Evolutionary conservation across 2,888 invertebrate species (phyloP).

Genomic region (Onthophagus sagittarius): DNA sequence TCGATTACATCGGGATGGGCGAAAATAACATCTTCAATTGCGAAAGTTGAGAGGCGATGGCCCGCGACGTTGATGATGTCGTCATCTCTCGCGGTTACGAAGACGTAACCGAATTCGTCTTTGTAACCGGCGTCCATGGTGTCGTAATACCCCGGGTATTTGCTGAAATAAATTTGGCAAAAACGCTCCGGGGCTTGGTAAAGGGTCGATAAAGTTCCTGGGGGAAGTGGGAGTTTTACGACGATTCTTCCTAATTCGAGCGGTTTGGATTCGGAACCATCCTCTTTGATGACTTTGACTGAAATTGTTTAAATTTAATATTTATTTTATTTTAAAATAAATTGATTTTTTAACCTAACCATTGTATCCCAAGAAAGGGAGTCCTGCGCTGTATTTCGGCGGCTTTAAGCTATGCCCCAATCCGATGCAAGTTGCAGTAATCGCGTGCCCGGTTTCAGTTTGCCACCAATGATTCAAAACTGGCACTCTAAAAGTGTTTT

Average conservation of each 20-base stretch:
- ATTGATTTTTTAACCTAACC: conserved; percentile 63
- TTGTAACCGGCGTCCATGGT: conserved; percentile 93
- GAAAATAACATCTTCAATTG: conserved; percentile 85
- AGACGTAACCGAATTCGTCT: conserved; percentile 79
- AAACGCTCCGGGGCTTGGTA: conserved; percentile 79
- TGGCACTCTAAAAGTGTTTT: conserved; percentile 66
- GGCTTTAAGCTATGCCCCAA: conserved; percentile 67
- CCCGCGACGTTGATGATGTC: conserved; percentile 96
- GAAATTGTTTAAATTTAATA: conserved; percentile 7
- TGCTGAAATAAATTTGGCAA: conserved; percentile 75
- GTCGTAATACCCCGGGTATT: conserved; percentile 72
- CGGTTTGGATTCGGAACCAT: conserved; percentile 64
- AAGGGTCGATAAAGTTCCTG: conserved; percentile 80
- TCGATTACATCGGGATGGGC: conserved; percentile 83
- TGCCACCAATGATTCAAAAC: conserved; percentile 97
- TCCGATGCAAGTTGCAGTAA: conserved; percentile 80
- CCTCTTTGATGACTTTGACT: conserved; percentile 65
- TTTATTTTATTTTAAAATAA: conserved; percentile 9
- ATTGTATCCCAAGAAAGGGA: conserved; percentile 85
- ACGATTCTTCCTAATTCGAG: conserved; percentile 82
- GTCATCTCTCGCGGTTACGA: conserved; percentile 87
- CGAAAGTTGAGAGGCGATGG: conserved; percentile 83
- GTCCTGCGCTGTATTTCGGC: conserved; percentile 73
- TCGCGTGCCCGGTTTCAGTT: conserved; percentile 89
- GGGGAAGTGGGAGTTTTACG: conserved; percentile 81